Base-by-base conservation (phyloP, 37 sponge, comb jelly and placozoan genomes). In the Oopsacas minuta region DNA sequence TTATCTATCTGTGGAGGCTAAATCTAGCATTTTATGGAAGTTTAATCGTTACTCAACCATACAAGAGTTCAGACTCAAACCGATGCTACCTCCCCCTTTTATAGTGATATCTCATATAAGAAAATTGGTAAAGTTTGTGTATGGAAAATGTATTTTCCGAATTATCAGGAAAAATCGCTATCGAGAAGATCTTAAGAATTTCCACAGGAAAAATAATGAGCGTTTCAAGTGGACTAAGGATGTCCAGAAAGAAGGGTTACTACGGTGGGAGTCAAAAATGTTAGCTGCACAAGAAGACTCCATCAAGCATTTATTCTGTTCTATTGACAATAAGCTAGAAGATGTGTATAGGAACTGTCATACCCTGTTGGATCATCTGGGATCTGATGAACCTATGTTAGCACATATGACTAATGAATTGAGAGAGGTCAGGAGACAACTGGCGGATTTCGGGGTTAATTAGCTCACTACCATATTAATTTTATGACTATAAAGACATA, bases 341-440 rank as follows among this genome's bases (percentile, higher is more conserved):
- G 75, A 61, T n/a, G 75, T 61, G 28, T 61, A 61, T 61, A 10
- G 75, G 28, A 61, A 61, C 75, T 61, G 75, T 34, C 75, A 61
- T 34, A 61, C 75, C 75, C 75, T 61, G 1, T 12, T 61, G 22
- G 75, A 61, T 34, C 75, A 61, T 34, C 7, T 61, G 75, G 75
- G 75, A 34, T 61, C 75, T 34, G 75, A 61, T 61, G 75, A 61
- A 61, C 75, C 75, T 3, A 10, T 61, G 28, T 34, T 61, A 7
- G 30, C 75, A 7, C 22, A 32, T 25, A 61, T 61, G 75, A 61
- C 75, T 5, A 61, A 61, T 61, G 75, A 61, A 34, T 3, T 61
- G 30, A 61, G 75, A 61, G 75, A 61, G 22, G 75, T 61, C 28
- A 10, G 75, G 75, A 61, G 75, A n/a, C 75, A 61, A n/a, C 30